A percentile compares a stretch with the other conserved stretches of the same genome.
Conservation (phyloP, 2,797 vertebrate species). For the Acanthurus lineatus region DNA sequence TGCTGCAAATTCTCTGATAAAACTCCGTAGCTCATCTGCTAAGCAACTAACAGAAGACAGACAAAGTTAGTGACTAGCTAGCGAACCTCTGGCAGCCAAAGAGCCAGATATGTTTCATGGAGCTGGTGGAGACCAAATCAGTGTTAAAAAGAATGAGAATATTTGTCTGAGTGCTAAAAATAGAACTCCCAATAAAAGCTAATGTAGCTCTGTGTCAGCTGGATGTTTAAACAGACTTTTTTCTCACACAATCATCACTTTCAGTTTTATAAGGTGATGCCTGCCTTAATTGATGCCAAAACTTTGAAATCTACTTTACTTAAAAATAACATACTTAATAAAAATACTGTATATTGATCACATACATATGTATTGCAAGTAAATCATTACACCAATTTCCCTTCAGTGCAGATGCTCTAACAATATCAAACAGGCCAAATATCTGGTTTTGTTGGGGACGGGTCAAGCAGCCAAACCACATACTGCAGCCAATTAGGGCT, state of each 20-base stretch:
- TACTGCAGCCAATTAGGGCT: too few relatives aligned
- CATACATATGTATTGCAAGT: neutral
- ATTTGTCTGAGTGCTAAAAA: neutral
- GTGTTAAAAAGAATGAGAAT: neutral
- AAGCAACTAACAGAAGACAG: too few relatives aligned
- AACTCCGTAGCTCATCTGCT: too few relatives aligned
- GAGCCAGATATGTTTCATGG: neutral
- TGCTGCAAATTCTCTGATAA: too few relatives aligned
- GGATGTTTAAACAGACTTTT: neutral
- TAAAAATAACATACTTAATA: slow-evolving; percentile 2
- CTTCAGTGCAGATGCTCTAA: too few relatives aligned
- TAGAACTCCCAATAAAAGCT: neutral
- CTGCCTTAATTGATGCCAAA: too few relatives aligned
- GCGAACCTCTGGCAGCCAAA: neutral
- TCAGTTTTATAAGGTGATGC: neutral
- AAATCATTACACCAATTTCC: slow-evolving; percentile 12
- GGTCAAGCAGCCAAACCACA: too few relatives aligned
- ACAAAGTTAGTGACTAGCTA: neutral
- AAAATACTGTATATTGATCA: neutral
- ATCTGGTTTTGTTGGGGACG: too few relatives aligned
- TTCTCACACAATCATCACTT: neutral
- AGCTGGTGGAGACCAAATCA: neutral
- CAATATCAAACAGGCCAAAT: too few relatives aligned
- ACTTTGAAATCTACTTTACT: too few relatives aligned
- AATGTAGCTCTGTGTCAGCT: neutral